These are phyloP conservation scores for Jaculus jaculus DNA, from an alignment of 2,113 vertebrate species.

Conservation along the genomic window DNA sequence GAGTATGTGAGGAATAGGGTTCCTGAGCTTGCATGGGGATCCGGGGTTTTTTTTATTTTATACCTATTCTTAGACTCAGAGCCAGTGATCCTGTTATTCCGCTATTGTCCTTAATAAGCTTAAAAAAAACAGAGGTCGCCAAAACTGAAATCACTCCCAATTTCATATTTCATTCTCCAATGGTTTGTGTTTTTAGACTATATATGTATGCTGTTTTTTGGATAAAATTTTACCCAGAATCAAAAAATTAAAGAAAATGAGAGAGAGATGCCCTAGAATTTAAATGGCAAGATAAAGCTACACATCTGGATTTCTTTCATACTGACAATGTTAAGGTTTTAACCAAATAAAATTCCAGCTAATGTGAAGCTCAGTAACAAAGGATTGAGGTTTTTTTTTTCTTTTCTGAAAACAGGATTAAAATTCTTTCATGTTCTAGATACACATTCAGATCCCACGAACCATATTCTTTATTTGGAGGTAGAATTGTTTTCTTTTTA, in stretches of 20 bases:
- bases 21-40: conserved; percentile 33
- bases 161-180: conserved; percentile 68
- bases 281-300: conserved; percentile 44
- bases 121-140: conserved; percentile 37
- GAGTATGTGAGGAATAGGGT: conserved; percentile 20
- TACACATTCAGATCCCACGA: conserved; percentile 70
- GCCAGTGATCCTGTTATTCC: conserved; percentile 61
- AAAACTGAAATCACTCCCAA: conserved; percentile 64
- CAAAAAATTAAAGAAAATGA: neutral
- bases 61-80: conserved; percentile 62
- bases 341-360: conserved; percentile 76
- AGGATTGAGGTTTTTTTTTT: conserved; percentile 69
- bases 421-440: conserved; percentile 69
- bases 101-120: conserved; percentile 56
- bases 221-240: conserved; percentile 71
- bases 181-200: conserved; percentile 70
- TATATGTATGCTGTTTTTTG: conserved; percentile 66
- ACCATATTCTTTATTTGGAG: conserved; percentile 56
- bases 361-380: conserved; percentile 73
- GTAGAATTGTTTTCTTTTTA: conserved; percentile 50
- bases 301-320: conserved; percentile 66
- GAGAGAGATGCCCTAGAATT: conserved; percentile 30
- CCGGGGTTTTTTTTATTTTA: conserved; percentile 39
- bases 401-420: conserved; percentile 69
- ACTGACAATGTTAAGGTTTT: conserved; percentile 76